phyloP scores from a whole-genome alignment of 2,797 vertebrate species.

The Orestias chungarensis region DNA sequence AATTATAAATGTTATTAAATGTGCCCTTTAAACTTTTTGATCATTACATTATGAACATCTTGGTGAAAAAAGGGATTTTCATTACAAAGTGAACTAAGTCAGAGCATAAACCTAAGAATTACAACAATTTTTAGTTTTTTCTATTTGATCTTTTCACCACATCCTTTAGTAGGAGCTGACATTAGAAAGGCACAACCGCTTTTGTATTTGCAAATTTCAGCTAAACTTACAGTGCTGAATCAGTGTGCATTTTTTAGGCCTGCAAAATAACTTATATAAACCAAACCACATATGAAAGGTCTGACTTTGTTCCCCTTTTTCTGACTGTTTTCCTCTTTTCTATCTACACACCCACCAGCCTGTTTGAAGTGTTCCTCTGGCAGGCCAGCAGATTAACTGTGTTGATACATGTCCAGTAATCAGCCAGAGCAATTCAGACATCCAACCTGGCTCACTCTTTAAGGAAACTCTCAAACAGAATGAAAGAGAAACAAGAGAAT shows the following conservation, averaged over 20 bases:
- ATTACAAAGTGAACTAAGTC: neutral
- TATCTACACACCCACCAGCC: constrained; percentile 3
- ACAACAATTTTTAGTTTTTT: too few relatives aligned
- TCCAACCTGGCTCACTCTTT: constrained; percentile 48
- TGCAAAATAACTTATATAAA: neutral
- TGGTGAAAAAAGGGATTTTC: neutral
- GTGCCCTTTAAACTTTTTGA: neutral
- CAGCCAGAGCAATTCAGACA: constrained; percentile 32
- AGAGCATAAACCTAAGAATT: neutral
- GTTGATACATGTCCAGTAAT: constrained; percentile 47
- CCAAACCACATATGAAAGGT: neutral
- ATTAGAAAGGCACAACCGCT: neutral
- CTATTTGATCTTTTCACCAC: neutral
- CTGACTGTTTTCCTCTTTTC: constrained; percentile 2
- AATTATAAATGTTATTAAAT: neutral
- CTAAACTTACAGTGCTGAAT: neutral
- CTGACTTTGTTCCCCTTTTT: neutral
- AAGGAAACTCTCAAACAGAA: constrained; percentile 32
- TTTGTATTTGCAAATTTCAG: neutral
- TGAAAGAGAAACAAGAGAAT: constrained; percentile 14
- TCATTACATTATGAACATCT: neutral
- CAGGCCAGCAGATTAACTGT: constrained; percentile 23
- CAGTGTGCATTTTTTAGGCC: neutral
- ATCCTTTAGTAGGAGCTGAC: neutral
- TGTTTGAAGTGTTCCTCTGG: constrained; percentile 46